Base-by-base conservation (phyloP, 2,113 vertebrate species). In the Rhegmatorhina hoffmannsi region DNA sequence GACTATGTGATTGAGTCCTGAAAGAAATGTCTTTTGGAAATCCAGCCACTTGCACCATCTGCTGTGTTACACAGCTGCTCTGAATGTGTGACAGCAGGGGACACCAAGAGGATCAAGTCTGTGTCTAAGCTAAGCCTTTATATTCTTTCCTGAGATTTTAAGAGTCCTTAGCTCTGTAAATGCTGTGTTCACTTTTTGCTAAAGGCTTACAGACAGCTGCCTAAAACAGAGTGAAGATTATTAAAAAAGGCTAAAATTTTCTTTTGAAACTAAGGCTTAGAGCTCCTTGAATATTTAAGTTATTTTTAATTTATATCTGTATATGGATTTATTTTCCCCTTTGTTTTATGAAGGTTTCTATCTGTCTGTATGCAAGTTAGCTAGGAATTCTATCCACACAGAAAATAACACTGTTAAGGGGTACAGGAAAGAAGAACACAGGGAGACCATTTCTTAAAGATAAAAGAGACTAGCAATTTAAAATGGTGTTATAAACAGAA, bases 21-120 rank as follows among this genome's bases (percentile, higher is more conserved):
- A 69, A 77, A 62, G 26, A 69, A 60, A 7, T 58, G 3, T 6
- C 14, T 60, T 89, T 60, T 81, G 33, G 24, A 52, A 69, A 81
- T 77, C 28, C 50, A 52, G 3, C 13, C 1, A 1, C 36, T 75
- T 66, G 16, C 23, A 52, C 3, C 26, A 50, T 9, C 28, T 77
- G 13, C 33, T 84, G 29, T 49, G 24, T 73, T 69, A n/a, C 31
- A 17, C 6, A 20, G 9, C 31, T 66, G 15, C 14, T 53, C 24
- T 34, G 29, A 55, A 13, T 18, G 8, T 43, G 5, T 44, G 24
- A 38, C 19, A 40, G 3, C 18, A 58, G 25, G 11, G 17, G 29
- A 82, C 26, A 46, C 6, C 5, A 13, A 40, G 24, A 53, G n/a
- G 25, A 40, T 11, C 0, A 1, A 36, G 19, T 36, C 25, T 1